phyloP scores from a whole-genome alignment of 2,888 invertebrate species.

The Lamellibrachia columna region DNA sequence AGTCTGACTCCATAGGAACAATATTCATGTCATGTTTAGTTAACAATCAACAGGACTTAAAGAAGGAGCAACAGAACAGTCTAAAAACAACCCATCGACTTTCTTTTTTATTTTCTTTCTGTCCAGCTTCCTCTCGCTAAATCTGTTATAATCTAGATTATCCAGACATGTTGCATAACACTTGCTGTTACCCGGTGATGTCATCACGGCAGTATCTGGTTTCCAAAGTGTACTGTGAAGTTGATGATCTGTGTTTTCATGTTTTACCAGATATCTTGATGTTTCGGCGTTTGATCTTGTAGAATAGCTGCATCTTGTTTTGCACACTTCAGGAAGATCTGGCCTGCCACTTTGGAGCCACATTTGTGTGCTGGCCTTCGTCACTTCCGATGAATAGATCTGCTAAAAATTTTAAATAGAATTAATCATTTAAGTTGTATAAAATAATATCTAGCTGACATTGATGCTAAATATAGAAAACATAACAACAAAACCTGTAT shows the following conservation, averaged over 20 bases:
- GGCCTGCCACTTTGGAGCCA: too few relatives aligned
- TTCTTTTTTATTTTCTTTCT: background rate
- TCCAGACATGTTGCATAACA: background rate
- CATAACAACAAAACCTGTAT: too few relatives aligned
- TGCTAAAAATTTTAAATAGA: too few relatives aligned
- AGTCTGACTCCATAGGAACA: background rate
- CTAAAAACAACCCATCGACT: background rate
- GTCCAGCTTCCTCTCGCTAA: background rate
- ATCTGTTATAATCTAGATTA: background rate
- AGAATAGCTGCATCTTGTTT: background rate
- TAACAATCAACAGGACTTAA: background rate
- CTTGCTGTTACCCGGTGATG: background rate
- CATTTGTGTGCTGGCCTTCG: too few relatives aligned
- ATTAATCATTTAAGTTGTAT: too few relatives aligned
- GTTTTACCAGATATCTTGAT: background rate
- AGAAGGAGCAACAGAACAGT: background rate
- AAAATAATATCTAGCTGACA: too few relatives aligned
- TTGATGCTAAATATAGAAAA: too few relatives aligned
- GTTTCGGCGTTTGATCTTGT: background rate
- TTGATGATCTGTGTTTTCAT: too few relatives aligned
- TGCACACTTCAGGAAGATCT: background rate
- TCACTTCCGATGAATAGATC: too few relatives aligned
- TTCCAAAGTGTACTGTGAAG: background rate
- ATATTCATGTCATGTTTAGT: background rate
- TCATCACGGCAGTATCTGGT: background rate